These are phyloP conservation scores for Macrobrachium rosenbergii DNA, from an alignment of 1,140 invertebrate genomes.

Conservation along the genomic window DNA sequence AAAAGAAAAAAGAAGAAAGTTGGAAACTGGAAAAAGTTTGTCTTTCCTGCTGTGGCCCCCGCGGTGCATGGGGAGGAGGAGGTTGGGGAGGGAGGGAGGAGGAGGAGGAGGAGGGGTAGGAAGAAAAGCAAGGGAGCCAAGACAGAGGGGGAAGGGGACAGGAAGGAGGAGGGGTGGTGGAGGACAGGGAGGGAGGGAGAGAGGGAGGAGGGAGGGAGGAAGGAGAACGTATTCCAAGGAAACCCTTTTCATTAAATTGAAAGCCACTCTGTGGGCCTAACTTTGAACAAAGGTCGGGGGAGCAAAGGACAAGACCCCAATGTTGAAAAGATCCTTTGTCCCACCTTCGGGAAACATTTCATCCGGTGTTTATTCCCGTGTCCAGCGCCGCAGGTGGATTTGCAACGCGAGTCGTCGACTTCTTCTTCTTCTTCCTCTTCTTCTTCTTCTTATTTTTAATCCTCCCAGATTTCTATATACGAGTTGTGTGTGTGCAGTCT, in stretches of 20 bases:
- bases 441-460: neutral
- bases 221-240: conserved; percentile 34
- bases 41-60: conserved; percentile 9
- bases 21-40: neutral
- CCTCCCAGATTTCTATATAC: neutral
- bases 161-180: neutral
- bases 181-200: neutral
- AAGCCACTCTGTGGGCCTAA: conserved; percentile 62
- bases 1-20: no score
- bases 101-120: neutral
- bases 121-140: no score
- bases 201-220: neutral
- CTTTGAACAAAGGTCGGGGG: conserved; percentile 56
- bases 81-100: no score
- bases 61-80: neutral
- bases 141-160: neutral
- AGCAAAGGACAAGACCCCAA: conserved; percentile 60
- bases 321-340: conserved; percentile 63
- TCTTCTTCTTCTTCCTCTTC: neutral
- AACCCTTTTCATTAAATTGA: conserved; percentile 63
- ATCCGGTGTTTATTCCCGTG: conserved; percentile 51
- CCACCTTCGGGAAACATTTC: conserved; percentile 60
- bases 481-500: conserved; percentile 26
- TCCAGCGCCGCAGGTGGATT: conserved; percentile 41
- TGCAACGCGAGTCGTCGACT: conserved; percentile 4